These are phyloP conservation scores for Takifugu flavidus DNA, from an alignment of 2,113 vertebrate species.

Conservation along the genomic window DNA sequence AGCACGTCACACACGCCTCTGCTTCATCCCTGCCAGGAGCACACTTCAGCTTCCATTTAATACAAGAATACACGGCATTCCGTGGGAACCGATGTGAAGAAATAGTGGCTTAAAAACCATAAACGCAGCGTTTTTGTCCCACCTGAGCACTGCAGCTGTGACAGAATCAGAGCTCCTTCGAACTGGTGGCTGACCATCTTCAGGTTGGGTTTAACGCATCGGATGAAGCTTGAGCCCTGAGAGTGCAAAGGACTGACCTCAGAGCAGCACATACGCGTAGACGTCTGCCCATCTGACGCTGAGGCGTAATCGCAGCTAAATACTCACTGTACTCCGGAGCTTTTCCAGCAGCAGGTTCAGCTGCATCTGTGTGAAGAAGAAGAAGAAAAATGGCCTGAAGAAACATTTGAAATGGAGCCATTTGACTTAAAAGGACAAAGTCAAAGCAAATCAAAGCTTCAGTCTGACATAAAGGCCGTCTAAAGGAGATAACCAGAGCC, in stretches of 20 bases:
- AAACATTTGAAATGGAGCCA: not conserved
- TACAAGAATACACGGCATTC: too few species aligned
- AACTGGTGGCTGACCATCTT: slow-evolving; percentile 98
- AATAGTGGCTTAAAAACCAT: too few species aligned
- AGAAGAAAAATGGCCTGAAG: not conserved
- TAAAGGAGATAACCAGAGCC: not conserved
- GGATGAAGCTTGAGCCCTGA: slow-evolving; percentile 97
- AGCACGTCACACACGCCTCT: too few species aligned
- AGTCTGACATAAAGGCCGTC: too few species aligned
- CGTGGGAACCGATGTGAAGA: too few species aligned
- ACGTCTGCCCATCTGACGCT: too few species aligned
- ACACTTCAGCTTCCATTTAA: too few species aligned
- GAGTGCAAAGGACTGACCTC: slow-evolving; percentile 3
- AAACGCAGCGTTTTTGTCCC: slow-evolving; percentile 14
- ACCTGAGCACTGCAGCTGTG: slow-evolving; percentile 98
- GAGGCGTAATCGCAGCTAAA: not conserved
- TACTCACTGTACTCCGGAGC: slow-evolving; percentile 94
- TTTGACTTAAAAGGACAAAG: too few species aligned
- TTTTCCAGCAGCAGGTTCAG: slow-evolving; percentile 95
- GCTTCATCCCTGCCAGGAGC: too few species aligned
- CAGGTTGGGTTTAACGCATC: slow-evolving; percentile 97
- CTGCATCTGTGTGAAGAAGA: slow-evolving; percentile 83
- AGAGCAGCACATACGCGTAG: not conserved
- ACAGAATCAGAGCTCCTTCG: slow-evolving; percentile 95
- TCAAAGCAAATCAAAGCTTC: too few species aligned